These are phyloP conservation scores for Myiopsitta monachus DNA, from an alignment of 2,113 vertebrate genomes.

Conservation along the genomic window DNA sequence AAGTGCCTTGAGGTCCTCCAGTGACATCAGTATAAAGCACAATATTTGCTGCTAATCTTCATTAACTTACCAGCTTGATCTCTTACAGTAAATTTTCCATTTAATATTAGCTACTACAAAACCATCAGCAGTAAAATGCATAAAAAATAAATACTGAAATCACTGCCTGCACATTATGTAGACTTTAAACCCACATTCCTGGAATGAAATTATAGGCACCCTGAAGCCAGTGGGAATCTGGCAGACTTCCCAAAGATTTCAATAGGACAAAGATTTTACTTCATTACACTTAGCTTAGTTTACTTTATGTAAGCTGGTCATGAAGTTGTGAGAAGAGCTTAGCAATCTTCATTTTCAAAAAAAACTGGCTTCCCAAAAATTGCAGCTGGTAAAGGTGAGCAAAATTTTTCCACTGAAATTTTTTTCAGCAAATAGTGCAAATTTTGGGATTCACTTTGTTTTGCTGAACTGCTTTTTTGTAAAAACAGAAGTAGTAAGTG, in stretches of 20 bases:
- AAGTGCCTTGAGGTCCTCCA: background rate
- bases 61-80: background rate
- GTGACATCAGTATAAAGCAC: background rate
- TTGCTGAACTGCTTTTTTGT: background rate
- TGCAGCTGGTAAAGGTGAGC: background rate
- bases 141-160: background rate
- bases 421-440: background rate
- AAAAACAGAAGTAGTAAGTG: background rate
- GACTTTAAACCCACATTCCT: background rate
- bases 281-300: background rate
- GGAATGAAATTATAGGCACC: background rate
- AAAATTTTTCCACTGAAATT: background rate
- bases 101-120: background rate
- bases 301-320: background rate
- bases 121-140: background rate
- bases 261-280: background rate
- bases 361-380: background rate
- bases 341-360: background rate
- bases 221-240: background rate
- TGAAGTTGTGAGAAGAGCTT: background rate
- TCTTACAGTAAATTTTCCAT: background rate
- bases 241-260: background rate
- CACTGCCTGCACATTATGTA: background rate
- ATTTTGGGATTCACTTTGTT: background rate
- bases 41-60: background rate